Base-by-base conservation (phyloP, 1,140 invertebrate species). In the Gryllus bimaculatus region DNA sequence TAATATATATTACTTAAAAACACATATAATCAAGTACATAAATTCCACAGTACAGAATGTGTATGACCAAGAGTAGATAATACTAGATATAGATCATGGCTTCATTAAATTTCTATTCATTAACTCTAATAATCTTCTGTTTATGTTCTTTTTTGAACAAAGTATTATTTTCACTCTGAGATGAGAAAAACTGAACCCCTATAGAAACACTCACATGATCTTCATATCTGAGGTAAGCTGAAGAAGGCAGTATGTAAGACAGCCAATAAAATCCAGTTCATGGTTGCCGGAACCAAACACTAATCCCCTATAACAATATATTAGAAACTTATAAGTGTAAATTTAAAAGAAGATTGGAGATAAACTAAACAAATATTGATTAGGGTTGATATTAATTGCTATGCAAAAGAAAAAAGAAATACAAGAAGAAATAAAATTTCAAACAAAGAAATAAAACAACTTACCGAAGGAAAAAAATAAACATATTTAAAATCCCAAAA, bases 251-350 rank as follows among this genome's bases (percentile, higher is more conserved):
- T 97, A 98, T 13, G 95, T 96, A 8, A 99, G 87, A 84, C 97
- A 98, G 3, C 95, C 96, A 80, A 99, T 94, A 84, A 98, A 99
- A 84, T 98, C 96, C 54, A 95, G 86, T 84, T 98, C 96, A 84
- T 96, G 95, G 86, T 98, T 99, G 12, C 94, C 94, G 74, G 96
- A 94, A 18, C 96, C 96, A 85, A 99, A 97, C 75, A 99, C 92
- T 0, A 98, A 87, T 79, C 93, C 86, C 81, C 94, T 93, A 83
- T 81, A 82, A 77, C 13, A 77, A 12, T 26, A 39, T 5, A 75
- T 39, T 39, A 39, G 26, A 39, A 39, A 39, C 26, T 39, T 1
- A 39, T 39, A 39, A 39, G 26, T 39, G 26, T 5, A 39, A 39
- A 39, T 39, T 39, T n/a, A n/a, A n/a, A n/a, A n/a, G n/a, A n/a